phyloP scores from a whole-genome alignment of 2,888 invertebrate genomes.

The Adineta ricciae region DNA sequence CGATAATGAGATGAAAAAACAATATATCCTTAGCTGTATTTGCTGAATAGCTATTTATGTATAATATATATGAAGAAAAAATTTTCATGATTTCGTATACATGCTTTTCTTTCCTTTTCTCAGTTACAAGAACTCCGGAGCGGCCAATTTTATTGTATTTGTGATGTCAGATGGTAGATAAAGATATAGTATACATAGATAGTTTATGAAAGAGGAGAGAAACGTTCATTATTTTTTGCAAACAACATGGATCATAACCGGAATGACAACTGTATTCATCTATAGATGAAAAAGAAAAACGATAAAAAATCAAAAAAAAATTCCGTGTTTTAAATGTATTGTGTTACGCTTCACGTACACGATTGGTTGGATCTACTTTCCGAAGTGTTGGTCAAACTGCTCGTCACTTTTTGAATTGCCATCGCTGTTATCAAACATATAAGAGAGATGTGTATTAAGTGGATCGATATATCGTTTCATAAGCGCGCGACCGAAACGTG shows the following conservation, averaged over 20 bases:
- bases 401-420: background rate
- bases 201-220: background rate
- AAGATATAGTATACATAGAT: background rate
- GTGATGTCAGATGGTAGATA: background rate
- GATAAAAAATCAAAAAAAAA: background rate
- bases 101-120: too few relatives aligned
- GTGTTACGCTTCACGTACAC: background rate
- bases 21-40: too few relatives aligned
- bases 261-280: background rate
- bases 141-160: background rate
- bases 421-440: background rate
- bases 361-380: background rate
- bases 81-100: too few relatives aligned
- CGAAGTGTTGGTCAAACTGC: background rate
- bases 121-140: background rate
- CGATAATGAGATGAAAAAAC: too few relatives aligned
- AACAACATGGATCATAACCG: background rate
- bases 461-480: background rate
- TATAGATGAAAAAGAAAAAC: background rate
- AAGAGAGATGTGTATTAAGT: background rate
- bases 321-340: background rate
- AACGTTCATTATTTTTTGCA: background rate
- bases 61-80: too few relatives aligned
- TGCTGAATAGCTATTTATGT: too few relatives aligned
- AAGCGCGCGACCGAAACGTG: constrained; percentile 28